phyloP scores from a whole-genome alignment of 2,888 invertebrate species.

The Epiblema foenella region DNA sequence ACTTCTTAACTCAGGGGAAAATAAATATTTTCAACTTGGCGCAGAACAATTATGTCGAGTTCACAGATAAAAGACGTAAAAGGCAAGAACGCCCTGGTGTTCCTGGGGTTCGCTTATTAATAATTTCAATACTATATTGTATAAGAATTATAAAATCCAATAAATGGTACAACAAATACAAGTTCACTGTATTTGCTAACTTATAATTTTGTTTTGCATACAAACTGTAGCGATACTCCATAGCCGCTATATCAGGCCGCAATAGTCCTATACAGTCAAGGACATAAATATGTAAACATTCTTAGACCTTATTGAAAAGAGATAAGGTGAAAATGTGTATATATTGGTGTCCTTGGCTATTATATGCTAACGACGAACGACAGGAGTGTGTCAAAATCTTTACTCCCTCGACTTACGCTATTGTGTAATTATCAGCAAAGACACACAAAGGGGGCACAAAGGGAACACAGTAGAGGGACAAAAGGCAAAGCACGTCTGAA shows the following conservation, averaged over 20 bases:
- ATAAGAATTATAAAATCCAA: no score
- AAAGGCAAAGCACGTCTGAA: conserved; percentile 70
- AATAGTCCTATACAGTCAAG: no score
- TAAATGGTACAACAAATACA: not conserved
- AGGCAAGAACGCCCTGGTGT: not conserved
- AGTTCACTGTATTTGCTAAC: not conserved
- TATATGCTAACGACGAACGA: no score
- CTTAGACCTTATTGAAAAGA: no score
- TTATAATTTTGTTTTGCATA: no score
- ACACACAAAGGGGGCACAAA: conserved; percentile 49
- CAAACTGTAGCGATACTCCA: not conserved
- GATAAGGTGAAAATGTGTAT: no score
- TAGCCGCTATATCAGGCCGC: no score
- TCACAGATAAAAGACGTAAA: not conserved
- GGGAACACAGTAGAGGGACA: conserved; percentile 61
- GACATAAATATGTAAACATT: no score
- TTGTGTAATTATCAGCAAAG: conserved; percentile 70
- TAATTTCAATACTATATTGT: not conserved
- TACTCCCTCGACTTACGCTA: conserved; percentile 56
- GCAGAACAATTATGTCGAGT: conserved; percentile 63
- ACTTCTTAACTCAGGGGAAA: conserved; percentile 70
- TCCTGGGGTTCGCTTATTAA: no score
- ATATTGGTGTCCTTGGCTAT: no score
- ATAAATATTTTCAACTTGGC: conserved; percentile 76
- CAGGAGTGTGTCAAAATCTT: conserved; percentile 28